These are phyloP conservation scores for Heliornis fulica DNA, from an alignment of 2,113 vertebrate genomes.

Conservation along the genomic window DNA sequence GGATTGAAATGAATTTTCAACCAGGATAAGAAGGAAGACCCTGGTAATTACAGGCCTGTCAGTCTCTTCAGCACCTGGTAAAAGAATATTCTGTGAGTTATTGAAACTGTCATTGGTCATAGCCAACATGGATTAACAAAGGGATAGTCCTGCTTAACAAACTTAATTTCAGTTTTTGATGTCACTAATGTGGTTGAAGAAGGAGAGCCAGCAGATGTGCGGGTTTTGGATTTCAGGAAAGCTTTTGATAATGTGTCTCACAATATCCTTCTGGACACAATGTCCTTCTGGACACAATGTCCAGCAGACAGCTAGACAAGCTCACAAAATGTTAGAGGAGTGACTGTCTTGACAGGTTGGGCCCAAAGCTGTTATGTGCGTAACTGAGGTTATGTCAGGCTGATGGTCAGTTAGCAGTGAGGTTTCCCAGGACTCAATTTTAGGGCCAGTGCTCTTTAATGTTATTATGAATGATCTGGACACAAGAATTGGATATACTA, in stretches of 20 bases:
- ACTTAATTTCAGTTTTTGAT: not conserved
- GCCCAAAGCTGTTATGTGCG: not conserved
- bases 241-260: not conserved
- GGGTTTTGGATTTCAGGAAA: not conserved
- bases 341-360: rapidly evolving
- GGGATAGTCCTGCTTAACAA: not conserved
- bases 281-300: not conserved
- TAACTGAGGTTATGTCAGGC: not conserved
- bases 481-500: not conserved
- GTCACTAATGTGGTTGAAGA: not conserved
- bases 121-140: not conserved
- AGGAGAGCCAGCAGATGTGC: not conserved
- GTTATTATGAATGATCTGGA: not conserved
- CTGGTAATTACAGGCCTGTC: not conserved
- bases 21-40: not conserved
- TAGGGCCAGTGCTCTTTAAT: not conserved
- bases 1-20: not conserved
- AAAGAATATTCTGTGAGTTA: not conserved
- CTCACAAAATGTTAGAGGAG: not conserved
- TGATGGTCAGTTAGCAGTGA: rapidly evolving
- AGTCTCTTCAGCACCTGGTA: not conserved
- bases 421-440: not conserved
- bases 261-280: not conserved
- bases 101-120: not conserved
- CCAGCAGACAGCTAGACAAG: not conserved